These are phyloP conservation scores for Subacronicta megacephala DNA, from an alignment of 2,888 invertebrate species.

Conservation along the genomic window DNA sequence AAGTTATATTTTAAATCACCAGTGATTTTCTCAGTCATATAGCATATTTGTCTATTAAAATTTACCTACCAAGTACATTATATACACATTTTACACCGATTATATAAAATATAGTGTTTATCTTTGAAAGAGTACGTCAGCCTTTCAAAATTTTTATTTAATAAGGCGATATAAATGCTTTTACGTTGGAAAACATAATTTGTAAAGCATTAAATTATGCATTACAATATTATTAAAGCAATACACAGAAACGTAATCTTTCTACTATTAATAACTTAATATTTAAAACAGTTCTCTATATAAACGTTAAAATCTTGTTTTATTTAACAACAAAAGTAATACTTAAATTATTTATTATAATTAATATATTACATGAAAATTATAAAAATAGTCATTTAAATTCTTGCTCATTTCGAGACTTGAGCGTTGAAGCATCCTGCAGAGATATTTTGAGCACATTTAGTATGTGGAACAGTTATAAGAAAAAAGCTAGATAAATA, in stretches of 20 bases:
- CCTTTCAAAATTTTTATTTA: slow-evolving; percentile 38
- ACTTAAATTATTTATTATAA: slow-evolving; percentile 40
- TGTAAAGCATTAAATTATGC: slow-evolving; percentile 7
- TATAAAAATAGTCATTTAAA: slow-evolving; percentile 37
- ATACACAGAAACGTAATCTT: slow-evolving; percentile 48
- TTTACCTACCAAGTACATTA: slow-evolving; percentile 51
- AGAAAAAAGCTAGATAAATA: too few species aligned
- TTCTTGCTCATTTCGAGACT: slow-evolving; percentile 28
- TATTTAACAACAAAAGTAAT: slow-evolving; percentile 38
- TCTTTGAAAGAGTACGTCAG: slow-evolving; percentile 55
- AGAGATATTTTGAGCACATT: slow-evolving; percentile 7
- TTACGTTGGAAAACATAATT: slow-evolving; percentile 12
- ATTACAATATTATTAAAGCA: slow-evolving; percentile 29
- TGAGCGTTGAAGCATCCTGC: slow-evolving; percentile 1
- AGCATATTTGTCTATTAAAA: slow-evolving; percentile 58
- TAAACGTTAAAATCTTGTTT: slow-evolving; percentile 45
- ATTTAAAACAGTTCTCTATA: slow-evolving; percentile 34
- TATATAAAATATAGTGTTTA: slow-evolving; percentile 52
- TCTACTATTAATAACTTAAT: slow-evolving; percentile 48
- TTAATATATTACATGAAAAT: slow-evolving; percentile 48
- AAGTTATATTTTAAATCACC: slow-evolving; percentile 71
- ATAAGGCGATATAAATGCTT: slow-evolving; percentile 49
- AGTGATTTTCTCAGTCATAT: slow-evolving; percentile 76
- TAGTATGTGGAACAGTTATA: background rate
- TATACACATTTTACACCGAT: slow-evolving; percentile 54